Evolutionary conservation across 2,113 vertebrate species (phyloP), one percentile per base, ranked within the genome.

Genomic region (Oreochromis tanganicae): DNA sequence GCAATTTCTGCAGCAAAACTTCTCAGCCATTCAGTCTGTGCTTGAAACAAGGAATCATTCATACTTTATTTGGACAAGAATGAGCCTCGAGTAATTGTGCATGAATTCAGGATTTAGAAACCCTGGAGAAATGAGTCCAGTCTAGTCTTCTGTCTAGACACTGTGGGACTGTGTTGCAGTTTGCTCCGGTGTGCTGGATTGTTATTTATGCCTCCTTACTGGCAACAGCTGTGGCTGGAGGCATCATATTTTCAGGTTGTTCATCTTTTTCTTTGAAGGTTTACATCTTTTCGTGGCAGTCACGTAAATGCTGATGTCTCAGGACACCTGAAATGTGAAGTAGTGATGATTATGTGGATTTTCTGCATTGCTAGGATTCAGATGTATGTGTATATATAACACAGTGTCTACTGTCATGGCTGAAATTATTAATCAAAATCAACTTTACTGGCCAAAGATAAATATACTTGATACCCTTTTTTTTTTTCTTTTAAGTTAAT

Each of bases 81-180:
- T 88, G 83, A 92, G 81, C 85, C 81, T 87, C 13, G 4, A 90
- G 91, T 94, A 94, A 94, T 95, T 92, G 91, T 68, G 14, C 83
- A 66, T 85, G 87, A 88, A 90, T 94, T 94, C 86, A 73, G 91
- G 94, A 94, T 95, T 93, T 89, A 86, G 93, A 93, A 94, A 92
- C 90, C 88, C 85, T 66, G 86, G 66, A 91, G 82, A 87, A 94
- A 91, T 92, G 85, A 93, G 91, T 90, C 71, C 71, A 79, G 92
- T 94, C 92, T 95, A 88, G 94, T 90, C 93, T n/a, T 78, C 81
- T 91, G 95, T 96, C 95, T 95, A 94, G 95, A 95, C 95, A 85
- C 82, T 90, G 84, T 80, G 80, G 16, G 89, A 83, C 85, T 89
- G 87, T 84, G 36, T 14, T 86, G 89, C 16, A 85, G 63, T 88